Conservation (phyloP, 2,797 vertebrate species). For the Rhynchotus rufescens region DNA sequence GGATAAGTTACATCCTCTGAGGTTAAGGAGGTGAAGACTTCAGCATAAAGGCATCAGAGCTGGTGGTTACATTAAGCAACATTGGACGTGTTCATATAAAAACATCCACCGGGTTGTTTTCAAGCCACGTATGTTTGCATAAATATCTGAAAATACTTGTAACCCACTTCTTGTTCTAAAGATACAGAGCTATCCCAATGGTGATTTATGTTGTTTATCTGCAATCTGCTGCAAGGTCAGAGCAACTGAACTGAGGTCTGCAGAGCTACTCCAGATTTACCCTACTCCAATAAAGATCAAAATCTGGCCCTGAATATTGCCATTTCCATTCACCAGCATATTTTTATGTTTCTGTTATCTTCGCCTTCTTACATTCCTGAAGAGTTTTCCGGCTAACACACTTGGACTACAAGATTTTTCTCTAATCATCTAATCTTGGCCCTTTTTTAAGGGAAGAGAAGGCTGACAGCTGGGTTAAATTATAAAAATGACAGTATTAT, state of each 20-base stretch:
- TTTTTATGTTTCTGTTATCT: slow-evolving; percentile 65
- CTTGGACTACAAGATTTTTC: slow-evolving; percentile 32
- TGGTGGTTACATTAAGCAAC: neutral
- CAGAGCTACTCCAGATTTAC: slow-evolving; percentile 67
- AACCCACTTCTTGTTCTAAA: slow-evolving; percentile 21
- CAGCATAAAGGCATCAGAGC: neutral
- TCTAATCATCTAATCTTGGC: slow-evolving; percentile 39
- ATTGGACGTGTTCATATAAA: neutral
- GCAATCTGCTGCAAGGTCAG: slow-evolving; percentile 52
- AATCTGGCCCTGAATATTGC: slow-evolving; percentile 49
- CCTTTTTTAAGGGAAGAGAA: slow-evolving; percentile 9
- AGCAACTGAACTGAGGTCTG: slow-evolving; percentile 47
- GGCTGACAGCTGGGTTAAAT: slow-evolving; percentile 6
- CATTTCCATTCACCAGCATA: slow-evolving; percentile 37
- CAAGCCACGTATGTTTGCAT: slow-evolving; percentile 9
- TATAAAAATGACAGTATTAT: slow-evolving; percentile 5
- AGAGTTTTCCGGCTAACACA: slow-evolving; percentile 52
- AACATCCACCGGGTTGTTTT: neutral
- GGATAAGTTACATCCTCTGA: neutral
- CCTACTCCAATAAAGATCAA: slow-evolving; percentile 61
- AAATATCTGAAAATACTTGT: slow-evolving; percentile 36
- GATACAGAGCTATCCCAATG: slow-evolving; percentile 27
- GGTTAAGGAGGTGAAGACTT: neutral
- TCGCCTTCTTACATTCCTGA: slow-evolving; percentile 51
- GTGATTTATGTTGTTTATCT: slow-evolving; percentile 37